Base-by-base conservation (phyloP, 2,113 vertebrate genomes). In the Psilopogon haemacephalus region DNA sequence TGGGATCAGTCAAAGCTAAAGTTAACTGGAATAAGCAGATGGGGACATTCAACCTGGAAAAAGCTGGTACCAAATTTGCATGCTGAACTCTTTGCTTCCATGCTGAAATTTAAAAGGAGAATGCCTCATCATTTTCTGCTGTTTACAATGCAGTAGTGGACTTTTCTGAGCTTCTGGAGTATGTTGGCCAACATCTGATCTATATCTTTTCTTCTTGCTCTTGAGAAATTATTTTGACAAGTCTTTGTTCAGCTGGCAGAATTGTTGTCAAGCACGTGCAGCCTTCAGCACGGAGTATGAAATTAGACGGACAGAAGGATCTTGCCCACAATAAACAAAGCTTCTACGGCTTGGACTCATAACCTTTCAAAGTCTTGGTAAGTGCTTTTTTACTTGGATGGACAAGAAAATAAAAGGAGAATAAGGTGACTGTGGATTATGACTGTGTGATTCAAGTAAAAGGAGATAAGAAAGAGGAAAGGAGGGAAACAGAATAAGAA, bases 1-100 rank as follows among this genome's bases (percentile, higher is more conserved):
- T 92, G 89, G 81, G 81, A 95, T 94, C 92, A 90, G 84, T 40
- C 37, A 79, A 82, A 95, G 78, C 88, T 96, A 89, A 94, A 94
- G 59, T 87, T 46, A 92, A 94, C 93, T 88, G 81, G 52, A 94
- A 73, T 83, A 89, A 64, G 89, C 75, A 91, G 87, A 86, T 92
- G 78, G 71, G 44, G 78, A 86, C 26, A 46, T 67, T 42, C 1
- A 7, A 55, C 60, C 72, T 5, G 8, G 87, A 89, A 92, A 37
- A 93, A 92, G 56, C 93, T 89, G 83, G 84, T 87, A 94, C 64
- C 71, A 80, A 74, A 93, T 68, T 94, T 89, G 38, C 72, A 92
- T 68, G 28, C 52, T 92, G 80, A 90, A 95, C 54, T 82, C 70
- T 90, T 65, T 68, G 63, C 78, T 85, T 93, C 68, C 56, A 85